A percentile compares a stretch with the other conserved stretches of the same genome.
These are phyloP conservation scores for Oreochromis aureus DNA, from an alignment of 2,113 vertebrate species.

Conservation along the genomic window DNA sequence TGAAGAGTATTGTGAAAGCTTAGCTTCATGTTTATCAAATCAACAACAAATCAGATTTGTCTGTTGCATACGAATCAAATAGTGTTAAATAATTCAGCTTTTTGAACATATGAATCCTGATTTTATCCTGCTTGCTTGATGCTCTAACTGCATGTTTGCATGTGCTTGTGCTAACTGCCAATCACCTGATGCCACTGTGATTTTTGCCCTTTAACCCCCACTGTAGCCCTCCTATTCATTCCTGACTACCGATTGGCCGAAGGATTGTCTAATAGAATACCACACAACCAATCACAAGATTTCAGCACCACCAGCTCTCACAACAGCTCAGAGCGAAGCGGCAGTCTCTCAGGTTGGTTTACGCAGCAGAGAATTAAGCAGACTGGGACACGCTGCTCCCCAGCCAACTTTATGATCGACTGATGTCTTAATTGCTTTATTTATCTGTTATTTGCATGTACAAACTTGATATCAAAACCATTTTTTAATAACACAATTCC, in stretches of 20 bases:
- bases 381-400: constrained; percentile 27
- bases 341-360: constrained; percentile 99
- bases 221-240: constrained; percentile 99
- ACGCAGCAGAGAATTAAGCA: constrained; percentile 55
- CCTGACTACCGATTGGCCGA: constrained; percentile 99
- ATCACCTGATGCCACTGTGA: constrained; percentile 91
- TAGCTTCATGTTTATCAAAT: background rate
- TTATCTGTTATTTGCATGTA: constrained; percentile 61
- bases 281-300: constrained; percentile 99
- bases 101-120: background rate
- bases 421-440: constrained; percentile 53
- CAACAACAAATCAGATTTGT: background rate
- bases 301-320: constrained; percentile 99
- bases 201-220: constrained; percentile 97
- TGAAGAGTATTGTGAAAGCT: background rate
- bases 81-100: background rate
- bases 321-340: constrained; percentile 99
- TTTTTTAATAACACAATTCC: constrained; percentile 14
- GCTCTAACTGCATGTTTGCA: constrained; percentile 94
- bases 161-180: constrained; percentile 92
- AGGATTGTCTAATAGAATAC: constrained; percentile 99
- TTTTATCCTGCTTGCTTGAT: constrained; percentile 65
- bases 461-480: constrained; percentile 8
- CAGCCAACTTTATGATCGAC: constrained; percentile 41
- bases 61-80: background rate